phyloP scores from a whole-genome alignment of 2,888 invertebrate species.

The Sicus ferrugineus region DNA sequence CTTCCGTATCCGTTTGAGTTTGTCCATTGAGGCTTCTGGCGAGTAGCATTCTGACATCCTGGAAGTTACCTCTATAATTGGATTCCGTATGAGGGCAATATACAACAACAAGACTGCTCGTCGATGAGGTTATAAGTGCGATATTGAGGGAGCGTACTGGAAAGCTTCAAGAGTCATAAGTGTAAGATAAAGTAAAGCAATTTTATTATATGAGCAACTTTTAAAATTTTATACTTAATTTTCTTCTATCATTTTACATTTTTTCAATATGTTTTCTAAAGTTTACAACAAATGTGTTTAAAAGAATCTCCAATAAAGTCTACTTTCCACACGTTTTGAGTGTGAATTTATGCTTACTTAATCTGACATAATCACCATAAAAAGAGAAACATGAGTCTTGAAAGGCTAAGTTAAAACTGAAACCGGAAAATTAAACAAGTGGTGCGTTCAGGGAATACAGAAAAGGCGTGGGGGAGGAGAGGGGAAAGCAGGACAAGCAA shows the following conservation, averaged over 20 bases:
- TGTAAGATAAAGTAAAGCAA: neutral
- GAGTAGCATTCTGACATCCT: neutral
- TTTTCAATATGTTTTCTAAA: neutral
- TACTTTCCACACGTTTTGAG: neutral
- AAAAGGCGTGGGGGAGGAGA: neutral
- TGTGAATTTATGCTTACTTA: neutral
- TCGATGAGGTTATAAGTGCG: too few relatives aligned
- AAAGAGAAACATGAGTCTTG: neutral
- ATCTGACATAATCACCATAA: neutral
- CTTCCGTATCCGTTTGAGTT: neutral
- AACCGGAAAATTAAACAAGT: neutral
- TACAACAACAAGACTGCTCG: too few relatives aligned
- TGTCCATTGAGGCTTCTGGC: neutral
- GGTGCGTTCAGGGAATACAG: neutral
- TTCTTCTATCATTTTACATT: neutral
- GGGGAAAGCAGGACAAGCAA: neutral
- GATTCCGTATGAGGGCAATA: constrained; percentile 15
- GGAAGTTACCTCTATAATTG: constrained; percentile 8
- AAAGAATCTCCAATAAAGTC: neutral
- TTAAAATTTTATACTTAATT: neutral
- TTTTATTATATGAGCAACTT: neutral
- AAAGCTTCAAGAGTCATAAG: too few relatives aligned
- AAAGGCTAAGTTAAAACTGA: neutral
- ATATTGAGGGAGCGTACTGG: too few relatives aligned
- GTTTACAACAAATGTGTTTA: neutral